Base-by-base conservation (phyloP, 2,113 vertebrate species). In the Pao palembangensis region DNA sequence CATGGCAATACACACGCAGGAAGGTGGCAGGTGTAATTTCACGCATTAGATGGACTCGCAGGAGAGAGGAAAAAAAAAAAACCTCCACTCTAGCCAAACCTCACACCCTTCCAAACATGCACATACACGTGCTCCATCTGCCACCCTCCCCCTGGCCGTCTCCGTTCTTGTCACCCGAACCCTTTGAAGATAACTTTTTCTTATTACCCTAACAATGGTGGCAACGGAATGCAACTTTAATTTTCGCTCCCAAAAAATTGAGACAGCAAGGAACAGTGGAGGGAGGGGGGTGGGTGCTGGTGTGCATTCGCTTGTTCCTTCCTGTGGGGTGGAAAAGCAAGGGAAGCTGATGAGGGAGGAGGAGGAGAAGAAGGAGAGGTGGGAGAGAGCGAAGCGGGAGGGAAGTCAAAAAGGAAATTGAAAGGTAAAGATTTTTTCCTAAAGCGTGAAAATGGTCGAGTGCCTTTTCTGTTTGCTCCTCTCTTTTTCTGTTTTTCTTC, bases 181-280 rank as follows among this genome's bases (percentile, higher is more conserved):
- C 76, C 91, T 92, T 92, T 92, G 91, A 91, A 92, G 91, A 90
- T 91, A 91, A 90, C 87, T 90, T 90, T 88, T 91, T 89, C 87
- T 87, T 88, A 91, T 92, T 92, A 91, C 82, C 86, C 85, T 87
- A 85, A 91, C 88, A 90, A 90, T 89, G 76, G 84, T 61, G 55
- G 72, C 80, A 77, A 63, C 34, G 85, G 85, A 86, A 90, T 88
- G 84, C 89, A 85, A 85, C 86, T 88, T 89, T 85, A 85, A 89
- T 89, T 89, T 83, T 84, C 74, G 71, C 85, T 76, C 75, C 64
- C 20, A 17, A 55, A 55, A 71, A 82, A 81, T 75, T 44, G 79
- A 82, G 71, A 81, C 68, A 31, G 58, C 69, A 72, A 79, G 80
- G 74, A 86, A 82, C 66, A 67, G 80, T 28, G 25, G 25, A 28